Conservation (phyloP, 2,797 vertebrate species). For the Anguilla megastoma region DNA sequence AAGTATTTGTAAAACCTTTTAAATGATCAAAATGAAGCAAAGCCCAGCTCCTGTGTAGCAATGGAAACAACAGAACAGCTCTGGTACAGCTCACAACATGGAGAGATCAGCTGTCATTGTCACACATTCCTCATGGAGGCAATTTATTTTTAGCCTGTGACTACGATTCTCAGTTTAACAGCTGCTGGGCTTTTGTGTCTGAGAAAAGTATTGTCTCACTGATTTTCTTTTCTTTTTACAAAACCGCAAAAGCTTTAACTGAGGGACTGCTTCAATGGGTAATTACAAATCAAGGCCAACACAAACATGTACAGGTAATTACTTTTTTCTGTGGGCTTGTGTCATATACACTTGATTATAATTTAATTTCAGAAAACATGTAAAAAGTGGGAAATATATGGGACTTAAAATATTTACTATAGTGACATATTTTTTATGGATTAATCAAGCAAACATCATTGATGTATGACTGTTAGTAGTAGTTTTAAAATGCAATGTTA, state of each 20-base stretch:
- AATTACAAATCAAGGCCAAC: slow-evolving; percentile 98
- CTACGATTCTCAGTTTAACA: slow-evolving; percentile 77
- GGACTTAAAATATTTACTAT: not conserved
- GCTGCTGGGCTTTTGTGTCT: slow-evolving; percentile 65
- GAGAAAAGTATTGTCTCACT: slow-evolving; percentile 66
- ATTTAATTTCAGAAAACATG: not conserved
- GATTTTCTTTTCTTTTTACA: slow-evolving; percentile 52
- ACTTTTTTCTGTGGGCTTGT: not conserved
- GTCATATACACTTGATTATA: slow-evolving; percentile 6
- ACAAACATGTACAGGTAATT: slow-evolving; percentile 94
- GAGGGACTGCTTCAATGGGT: slow-evolving; percentile 78
- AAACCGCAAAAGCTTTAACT: slow-evolving; percentile 52
- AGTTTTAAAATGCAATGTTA: not conserved
- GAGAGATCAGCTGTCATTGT: slow-evolving; percentile 73
- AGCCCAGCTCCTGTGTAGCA: not conserved
- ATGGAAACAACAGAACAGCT: not conserved
- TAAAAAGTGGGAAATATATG: not conserved
- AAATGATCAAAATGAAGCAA: not conserved
- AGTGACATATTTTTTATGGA: not conserved
- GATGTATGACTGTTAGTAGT: not conserved
- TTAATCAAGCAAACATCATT: not conserved
- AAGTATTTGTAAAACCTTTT: not conserved
- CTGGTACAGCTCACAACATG: slow-evolving; percentile 35
- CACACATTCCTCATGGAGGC: slow-evolving; percentile 78
- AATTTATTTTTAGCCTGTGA: slow-evolving; percentile 89